Evolutionary conservation across 2,113 vertebrate species (phyloP), one percentile per base, ranked within the genome.

Genomic region (Gadus macrocephalus): DNA sequence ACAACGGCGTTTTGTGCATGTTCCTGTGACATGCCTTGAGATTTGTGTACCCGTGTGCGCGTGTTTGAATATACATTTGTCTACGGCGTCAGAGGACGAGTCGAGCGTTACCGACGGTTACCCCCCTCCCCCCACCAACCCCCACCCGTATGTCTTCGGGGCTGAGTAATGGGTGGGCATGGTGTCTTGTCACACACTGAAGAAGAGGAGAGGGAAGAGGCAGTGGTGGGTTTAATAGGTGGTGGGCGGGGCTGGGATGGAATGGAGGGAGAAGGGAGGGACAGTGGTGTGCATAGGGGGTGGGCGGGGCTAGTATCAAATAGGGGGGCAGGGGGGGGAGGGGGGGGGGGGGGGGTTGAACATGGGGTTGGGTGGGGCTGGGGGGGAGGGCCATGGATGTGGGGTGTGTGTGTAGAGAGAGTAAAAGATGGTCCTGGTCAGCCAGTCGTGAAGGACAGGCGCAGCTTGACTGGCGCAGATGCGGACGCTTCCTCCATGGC

Each of bases 371-470:
- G 78, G 60, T 63, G 68, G 15, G 14, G 7, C 59, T 83, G 74
- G 69, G 75, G 76, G 73, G 84, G 76, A 67, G 64, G 83, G 14
- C 19, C 67, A 79, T 83, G 53, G 53, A 16, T 14, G 53, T 55
- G 53, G 53, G 53, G 9, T 55, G 53, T 77, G 31, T 35, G 31
- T 35, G 31, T 82, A 73, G 86, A 35, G 31, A 35, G 31, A 35
- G 31, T 35, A 35, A 89, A 90, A 83, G 71, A 93, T 92, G 82
- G 82, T 90, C 88, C 89, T 82, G 90, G 78, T 92, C 94, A 93
- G 92, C 74, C 93, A 94, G 86, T 93, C 77, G 84, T 98, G 95
- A 98, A 98, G 95, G 95, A 92, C 92, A 82, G 86, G 85, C 86
- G 2, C 85, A 89, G 89, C 88, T 89, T 87, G 87, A 89, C 90